Evolutionary conservation across 2,888 invertebrate genomes (phyloP), one percentile per base, ranked within the genome.

Genomic region (Prenolepis imparis): DNA sequence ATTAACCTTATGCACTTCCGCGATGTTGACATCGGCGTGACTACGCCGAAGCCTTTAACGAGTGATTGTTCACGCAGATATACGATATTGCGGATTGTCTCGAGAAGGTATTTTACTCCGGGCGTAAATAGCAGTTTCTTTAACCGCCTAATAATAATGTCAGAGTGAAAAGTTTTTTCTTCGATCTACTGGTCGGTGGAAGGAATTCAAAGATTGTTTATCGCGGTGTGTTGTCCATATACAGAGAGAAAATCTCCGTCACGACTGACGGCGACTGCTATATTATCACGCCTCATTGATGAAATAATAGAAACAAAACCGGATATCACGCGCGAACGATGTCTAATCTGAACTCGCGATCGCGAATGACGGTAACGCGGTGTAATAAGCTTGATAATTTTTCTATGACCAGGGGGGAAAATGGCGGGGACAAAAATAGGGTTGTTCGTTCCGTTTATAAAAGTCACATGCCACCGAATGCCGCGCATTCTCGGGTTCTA

Each of bases 211-310:
- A 44, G 59, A 73, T 78, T 73, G 24, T 73, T 78, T 78, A 78
- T 78, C 74, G 73, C 78, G 73, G 12, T 59, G 18, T 36, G 52
- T 52, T 41, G 41, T 68, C 52, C 48, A 52, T 52, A 52, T 52
- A 36, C 57, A 70, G 24, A 41, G 74, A 78, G 74, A 78, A 78
- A 78, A 72, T 78, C 52, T 78, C 52, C 32, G 52, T 44, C 44
- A 52, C 21, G 32, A 28, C 55, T 55, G 57, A 39, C 36, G 73
- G 67, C 44, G 74, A 73, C 36, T 59, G 44, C 48, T 3, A 81
- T 88, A 86, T 88, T 83, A 88, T 88, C 84, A 84, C 77, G 74
- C 67, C 81, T 68, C 61, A 82, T 84, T 88, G 88, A 86, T 82
- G 82, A 86, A 88, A 86, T 88, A 88, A 88, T 81, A 85, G 80